These are phyloP conservation scores for Pyxicephalus adspersus DNA, from an alignment of 2,113 vertebrate species.

Conservation along the genomic window DNA sequence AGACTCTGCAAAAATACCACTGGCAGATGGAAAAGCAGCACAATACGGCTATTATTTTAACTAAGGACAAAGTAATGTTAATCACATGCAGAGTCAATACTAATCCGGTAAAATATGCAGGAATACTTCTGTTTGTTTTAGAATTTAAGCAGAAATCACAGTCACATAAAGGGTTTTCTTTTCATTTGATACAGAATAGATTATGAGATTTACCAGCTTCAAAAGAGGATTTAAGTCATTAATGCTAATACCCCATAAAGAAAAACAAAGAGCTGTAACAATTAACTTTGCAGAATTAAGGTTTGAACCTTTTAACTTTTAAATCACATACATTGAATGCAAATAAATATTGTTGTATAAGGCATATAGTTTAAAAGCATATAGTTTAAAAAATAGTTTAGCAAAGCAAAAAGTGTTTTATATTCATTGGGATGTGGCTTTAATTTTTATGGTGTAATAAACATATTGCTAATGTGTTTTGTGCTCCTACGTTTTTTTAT, in stretches of 20 bases:
- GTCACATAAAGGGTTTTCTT: constrained; percentile 1
- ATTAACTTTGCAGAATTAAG: constrained; percentile 18
- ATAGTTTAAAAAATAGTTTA: no score
- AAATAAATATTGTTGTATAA: no score
- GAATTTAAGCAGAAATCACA: constrained; percentile 10
- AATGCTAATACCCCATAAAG: constrained; percentile 23
- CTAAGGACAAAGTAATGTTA: constrained; percentile 17
- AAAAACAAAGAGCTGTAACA: constrained; percentile 31
- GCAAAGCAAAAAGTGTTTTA: no score
- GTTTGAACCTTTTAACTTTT: not conserved
- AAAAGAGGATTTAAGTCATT: constrained; percentile 35
- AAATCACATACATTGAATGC: not conserved
- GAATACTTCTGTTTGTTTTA: constrained; percentile 14
- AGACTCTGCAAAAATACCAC: no score
- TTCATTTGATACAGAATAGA: constrained; percentile 32
- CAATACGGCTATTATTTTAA: not conserved
- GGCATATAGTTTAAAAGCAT: no score
- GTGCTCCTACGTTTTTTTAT: no score
- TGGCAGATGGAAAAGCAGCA: no score
- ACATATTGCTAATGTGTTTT: no score
- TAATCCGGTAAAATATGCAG: constrained; percentile 27
- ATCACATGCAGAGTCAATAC: not conserved
- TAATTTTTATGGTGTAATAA: no score
- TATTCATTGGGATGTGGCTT: no score
- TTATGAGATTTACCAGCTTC: constrained; percentile 36